These are phyloP conservation scores for Melipona bicolor DNA, from an alignment of 2,888 invertebrate species.

Conservation along the genomic window DNA sequence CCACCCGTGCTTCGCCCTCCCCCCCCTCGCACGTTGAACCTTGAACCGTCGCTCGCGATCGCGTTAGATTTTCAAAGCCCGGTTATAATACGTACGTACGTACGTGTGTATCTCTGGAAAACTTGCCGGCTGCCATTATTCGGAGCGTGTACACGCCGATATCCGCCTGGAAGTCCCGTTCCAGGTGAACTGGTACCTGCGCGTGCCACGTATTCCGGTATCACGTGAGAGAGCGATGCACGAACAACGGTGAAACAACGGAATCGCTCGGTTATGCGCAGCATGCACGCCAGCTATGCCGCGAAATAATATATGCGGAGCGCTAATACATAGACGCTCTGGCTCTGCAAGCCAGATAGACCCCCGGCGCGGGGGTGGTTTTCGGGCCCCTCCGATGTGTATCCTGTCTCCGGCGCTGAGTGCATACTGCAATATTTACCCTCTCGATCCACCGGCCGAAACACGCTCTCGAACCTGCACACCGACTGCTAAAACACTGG, in stretches of 20 bases:
- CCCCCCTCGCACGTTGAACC: not conserved
- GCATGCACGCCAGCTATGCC: conserved; percentile 66
- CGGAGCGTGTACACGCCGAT: conserved; percentile 15
- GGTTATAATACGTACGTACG: not conserved
- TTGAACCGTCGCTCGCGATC: not conserved
- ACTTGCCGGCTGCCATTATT: conserved; percentile 2
- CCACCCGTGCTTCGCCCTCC: no score
- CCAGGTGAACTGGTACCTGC: conserved; percentile 56
- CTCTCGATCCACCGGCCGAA: conserved; percentile 42
- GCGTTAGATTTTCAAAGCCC: conserved; percentile 6
- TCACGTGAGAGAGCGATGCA: conserved; percentile 64
- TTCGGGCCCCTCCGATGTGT: conserved; percentile 65
- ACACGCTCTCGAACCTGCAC: conserved; percentile 25
- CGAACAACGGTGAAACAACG: conserved; percentile 63
- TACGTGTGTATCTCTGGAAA: conserved; percentile 11
- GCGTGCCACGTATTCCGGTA: conserved; percentile 67
- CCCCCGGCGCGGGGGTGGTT: conserved; percentile 32
- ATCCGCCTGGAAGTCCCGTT: conserved; percentile 36
- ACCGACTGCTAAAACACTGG: conserved; percentile 54
- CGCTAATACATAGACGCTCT: conserved; percentile 80
- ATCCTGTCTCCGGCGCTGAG: conserved; percentile 78
- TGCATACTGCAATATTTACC: conserved; percentile 82
- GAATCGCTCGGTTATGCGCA: conserved; percentile 66
- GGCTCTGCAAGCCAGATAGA: conserved; percentile 33
- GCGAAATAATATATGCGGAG: conserved; percentile 80